Evolutionary conservation across 2,797 vertebrate species (phyloP), one percentile per base, ranked within the genome.

Genomic region (Dryobates pubescens): DNA sequence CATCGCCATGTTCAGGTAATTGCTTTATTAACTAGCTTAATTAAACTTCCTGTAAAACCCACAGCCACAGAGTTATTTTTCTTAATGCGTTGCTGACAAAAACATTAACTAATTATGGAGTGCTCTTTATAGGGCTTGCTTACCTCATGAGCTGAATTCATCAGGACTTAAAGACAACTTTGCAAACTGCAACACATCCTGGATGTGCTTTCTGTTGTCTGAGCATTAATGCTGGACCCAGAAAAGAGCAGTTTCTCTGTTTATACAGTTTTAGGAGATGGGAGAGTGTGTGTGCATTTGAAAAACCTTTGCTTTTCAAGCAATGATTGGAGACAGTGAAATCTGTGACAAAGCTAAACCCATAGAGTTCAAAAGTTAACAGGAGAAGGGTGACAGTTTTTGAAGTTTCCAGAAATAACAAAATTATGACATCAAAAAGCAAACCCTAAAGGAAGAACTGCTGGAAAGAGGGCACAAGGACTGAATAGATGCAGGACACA

Each of bases 11-110:
- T 95, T 97, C 97, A 97, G 93, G 94, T 97, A 97, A 98, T 96
- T 97, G 96, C 95, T 96, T 96, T 97, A 97, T 96, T 97, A 97
- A 97, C 93, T 75, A 92, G 77, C 86, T 97, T 97, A 97, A 97
- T 94, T 98, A 97, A 96, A 89, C 92, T 93, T 96, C 92, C 95
- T 96, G 91, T 77, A 96, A 95, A 97, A 95, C 56, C 83, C 94
- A 96, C 94, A 97, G 92, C 91, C 93, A 94, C 94, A 83, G 94
- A 93, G 92, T 95, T 97, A 93, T 94, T 97, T 78, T 96, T 96
- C 88, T 91, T 94, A 96, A 96, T 94, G 91, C 71, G 69, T 90
- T 96, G 95, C 92, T 91, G 95, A 96, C 94, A 97, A 97, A 97
- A 97, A 94, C 75, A 74, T 91, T 93, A 96, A 93, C 95, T 96